Percentiles rank a stretch among this genome's conserved stretches.
These are phyloP conservation scores for Tretioscincus oriximinensis DNA, from an alignment of 2,113 vertebrate genomes.

Conservation along the genomic window DNA sequence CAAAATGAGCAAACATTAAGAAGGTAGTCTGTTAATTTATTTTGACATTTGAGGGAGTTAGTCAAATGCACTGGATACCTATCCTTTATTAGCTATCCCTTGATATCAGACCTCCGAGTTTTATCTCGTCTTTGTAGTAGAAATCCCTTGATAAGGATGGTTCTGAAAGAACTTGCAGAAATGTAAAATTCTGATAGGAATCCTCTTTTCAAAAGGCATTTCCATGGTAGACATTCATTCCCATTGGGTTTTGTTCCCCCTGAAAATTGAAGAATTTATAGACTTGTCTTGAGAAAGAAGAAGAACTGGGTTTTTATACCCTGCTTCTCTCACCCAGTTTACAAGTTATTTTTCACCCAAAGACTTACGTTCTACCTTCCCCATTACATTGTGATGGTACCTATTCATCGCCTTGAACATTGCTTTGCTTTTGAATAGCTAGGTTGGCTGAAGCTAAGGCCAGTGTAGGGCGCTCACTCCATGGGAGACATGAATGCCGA, in stretches of 20 bases:
- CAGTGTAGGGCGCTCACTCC: too few species aligned
- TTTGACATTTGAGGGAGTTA: conserved; percentile 35
- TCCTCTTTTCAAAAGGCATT: neutral
- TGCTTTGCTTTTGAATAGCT: too few species aligned
- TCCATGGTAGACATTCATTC: rapidly evolving
- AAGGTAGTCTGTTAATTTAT: conserved; percentile 43
- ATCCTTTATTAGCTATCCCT: conserved; percentile 25
- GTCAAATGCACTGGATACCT: conserved; percentile 14
- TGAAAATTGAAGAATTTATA: neutral
- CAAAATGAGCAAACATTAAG: conserved; percentile 27
- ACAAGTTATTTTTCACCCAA: too few species aligned
- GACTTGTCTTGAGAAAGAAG: too few species aligned
- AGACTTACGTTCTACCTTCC: too few species aligned
- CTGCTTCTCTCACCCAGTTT: too few species aligned
- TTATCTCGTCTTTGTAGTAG: conserved; percentile 21
- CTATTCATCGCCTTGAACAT: too few species aligned
- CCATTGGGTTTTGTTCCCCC: neutral
- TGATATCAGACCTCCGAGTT: conserved; percentile 3
- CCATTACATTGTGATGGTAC: too few species aligned
- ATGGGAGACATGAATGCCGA: too few species aligned
- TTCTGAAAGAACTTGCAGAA: conserved; percentile 11
- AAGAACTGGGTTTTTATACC: too few species aligned
- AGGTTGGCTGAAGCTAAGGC: too few species aligned
- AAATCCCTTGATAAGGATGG: conserved; percentile 17
- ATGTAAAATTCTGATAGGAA: neutral